Percentiles rank a stretch among this genome's conserved stretches.
Evolutionary conservation across 2,888 invertebrate species (phyloP).

Genomic region (Neria commutata): DNA sequence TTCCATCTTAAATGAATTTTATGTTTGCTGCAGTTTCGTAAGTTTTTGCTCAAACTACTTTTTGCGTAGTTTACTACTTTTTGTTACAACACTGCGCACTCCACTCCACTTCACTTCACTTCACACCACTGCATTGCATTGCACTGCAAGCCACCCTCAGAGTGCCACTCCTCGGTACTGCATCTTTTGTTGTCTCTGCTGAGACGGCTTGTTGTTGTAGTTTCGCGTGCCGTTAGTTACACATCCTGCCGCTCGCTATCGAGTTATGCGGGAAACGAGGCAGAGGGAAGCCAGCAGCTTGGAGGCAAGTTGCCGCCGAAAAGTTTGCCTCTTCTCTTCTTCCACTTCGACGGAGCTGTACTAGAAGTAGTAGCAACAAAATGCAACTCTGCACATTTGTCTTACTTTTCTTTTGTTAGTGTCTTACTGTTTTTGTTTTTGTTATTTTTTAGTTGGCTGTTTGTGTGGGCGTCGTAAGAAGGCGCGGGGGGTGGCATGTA

Average conservation of each 20-base stretch:
- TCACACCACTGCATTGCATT: not conserved
- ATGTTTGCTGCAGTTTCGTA: conserved; percentile 23
- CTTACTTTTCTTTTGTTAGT: not conserved
- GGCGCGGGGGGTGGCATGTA: no score
- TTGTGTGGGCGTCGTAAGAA: not conserved
- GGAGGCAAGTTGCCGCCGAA: not conserved
- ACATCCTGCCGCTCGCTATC: not conserved
- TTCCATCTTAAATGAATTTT: conserved; percentile 29
- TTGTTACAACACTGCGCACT: not conserved
- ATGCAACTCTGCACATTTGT: not conserved
- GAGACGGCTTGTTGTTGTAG: not conserved
- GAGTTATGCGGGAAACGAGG: not conserved
- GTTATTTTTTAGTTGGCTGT: not conserved
- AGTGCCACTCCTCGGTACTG: no score
- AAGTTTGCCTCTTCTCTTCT: not conserved
- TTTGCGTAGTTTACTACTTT: not conserved
- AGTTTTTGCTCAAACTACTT: conserved; percentile 3
- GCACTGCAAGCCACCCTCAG: no score
- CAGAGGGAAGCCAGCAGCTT: not conserved
- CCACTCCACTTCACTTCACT: not conserved
- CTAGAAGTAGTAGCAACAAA: not conserved
- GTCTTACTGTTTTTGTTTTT: not conserved
- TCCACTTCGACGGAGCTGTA: not conserved
- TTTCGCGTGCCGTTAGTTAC: not conserved
- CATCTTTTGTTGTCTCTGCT: not conserved